Conservation (phyloP, 2,797 vertebrate species). For the Peromyscus attwateri region DNA sequence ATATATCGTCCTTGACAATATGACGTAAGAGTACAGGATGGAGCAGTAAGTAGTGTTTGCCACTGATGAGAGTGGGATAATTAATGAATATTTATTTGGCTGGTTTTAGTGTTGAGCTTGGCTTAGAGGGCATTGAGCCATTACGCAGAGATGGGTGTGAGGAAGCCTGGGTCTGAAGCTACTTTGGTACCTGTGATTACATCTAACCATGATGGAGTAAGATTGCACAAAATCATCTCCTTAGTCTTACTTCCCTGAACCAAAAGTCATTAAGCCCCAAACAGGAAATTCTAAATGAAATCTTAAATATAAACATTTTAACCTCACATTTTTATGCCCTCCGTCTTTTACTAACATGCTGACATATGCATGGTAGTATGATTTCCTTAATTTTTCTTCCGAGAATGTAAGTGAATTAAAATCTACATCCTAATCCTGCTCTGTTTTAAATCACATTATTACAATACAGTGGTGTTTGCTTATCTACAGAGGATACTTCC, state of each 20-base stretch:
- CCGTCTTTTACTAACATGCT: slow-evolving; percentile 33
- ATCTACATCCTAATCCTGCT: background rate
- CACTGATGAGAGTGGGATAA: background rate
- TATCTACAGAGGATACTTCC: background rate
- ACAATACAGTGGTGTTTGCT: background rate
- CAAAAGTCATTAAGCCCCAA: slow-evolving; percentile 22
- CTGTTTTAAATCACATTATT: slow-evolving; percentile 59
- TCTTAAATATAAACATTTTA: slow-evolving; percentile 58
- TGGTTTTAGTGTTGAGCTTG: slow-evolving; percentile 15
- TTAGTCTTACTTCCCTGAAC: background rate
- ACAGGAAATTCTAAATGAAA: slow-evolving; percentile 44
- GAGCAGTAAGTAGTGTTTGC: background rate
- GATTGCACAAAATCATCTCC: background rate
- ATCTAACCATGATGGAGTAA: background rate
- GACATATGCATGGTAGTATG: background rate
- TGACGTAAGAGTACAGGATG: background rate
- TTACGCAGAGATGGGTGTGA: background rate
- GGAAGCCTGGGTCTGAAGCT: background rate
- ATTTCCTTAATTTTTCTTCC: slow-evolving; percentile 26
- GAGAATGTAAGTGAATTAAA: slow-evolving; percentile 40
- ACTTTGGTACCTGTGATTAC: background rate
- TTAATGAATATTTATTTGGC: background rate
- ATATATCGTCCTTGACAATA: background rate
- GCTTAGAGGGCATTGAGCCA: slow-evolving; percentile 16
- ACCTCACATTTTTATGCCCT: background rate